Conservation (phyloP, 2,797 vertebrate species). For the Xenops minutus region DNA sequence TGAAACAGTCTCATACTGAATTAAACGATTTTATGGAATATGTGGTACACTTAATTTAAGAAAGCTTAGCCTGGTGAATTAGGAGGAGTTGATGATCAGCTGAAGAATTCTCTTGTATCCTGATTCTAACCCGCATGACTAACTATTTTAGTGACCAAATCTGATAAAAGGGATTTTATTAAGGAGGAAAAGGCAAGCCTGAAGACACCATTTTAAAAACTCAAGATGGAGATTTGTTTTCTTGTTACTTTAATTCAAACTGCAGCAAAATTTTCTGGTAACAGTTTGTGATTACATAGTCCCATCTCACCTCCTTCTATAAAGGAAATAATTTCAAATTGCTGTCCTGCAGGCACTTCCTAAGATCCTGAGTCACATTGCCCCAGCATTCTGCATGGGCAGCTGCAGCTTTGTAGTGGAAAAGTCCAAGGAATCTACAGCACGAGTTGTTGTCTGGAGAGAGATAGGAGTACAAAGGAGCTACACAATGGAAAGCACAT, state of each 20-base stretch:
- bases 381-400: conserved; percentile 93
- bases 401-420: conserved; percentile 99
- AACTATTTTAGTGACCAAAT: not conserved
- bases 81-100: not conserved
- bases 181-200: not conserved
- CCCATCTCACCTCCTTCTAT: not conserved
- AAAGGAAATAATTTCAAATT: not conserved
- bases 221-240: not conserved
- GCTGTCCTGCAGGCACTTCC: conserved; percentile 85
- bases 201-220: not conserved
- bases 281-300: not conserved
- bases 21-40: not conserved
- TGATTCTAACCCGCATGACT: not conserved
- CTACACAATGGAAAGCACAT: conserved; percentile 98
- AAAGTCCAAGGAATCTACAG: conserved; percentile 96
- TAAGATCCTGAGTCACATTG: conserved; percentile 92
- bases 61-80: not conserved
- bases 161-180: not conserved
- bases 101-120: not conserved
- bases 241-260: not conserved
- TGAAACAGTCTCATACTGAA: not conserved
- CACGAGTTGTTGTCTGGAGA: conserved; percentile 96
- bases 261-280: not conserved
- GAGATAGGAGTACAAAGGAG: conserved; percentile 96
- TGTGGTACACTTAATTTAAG: not conserved